Evolutionary conservation across 2,113 vertebrate species (phyloP).

Genomic region (Cardinalis cardinalis): DNA sequence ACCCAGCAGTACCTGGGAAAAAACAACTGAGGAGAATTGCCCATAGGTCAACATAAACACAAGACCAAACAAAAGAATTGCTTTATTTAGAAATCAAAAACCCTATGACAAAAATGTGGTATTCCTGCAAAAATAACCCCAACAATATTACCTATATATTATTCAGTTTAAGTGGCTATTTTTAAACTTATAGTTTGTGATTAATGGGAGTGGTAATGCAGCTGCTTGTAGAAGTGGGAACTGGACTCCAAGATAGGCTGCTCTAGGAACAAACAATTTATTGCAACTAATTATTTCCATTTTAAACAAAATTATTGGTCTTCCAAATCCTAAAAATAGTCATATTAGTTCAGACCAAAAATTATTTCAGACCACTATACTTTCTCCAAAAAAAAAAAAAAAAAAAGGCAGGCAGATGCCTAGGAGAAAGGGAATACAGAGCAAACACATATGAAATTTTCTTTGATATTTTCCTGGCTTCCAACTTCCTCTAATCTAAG

Average conservation of each 20-base stretch:
- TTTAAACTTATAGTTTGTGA: background rate
- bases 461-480: background rate
- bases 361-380: background rate
- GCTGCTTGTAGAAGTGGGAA: background rate
- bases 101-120: background rate
- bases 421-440: background rate
- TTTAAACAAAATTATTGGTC: background rate
- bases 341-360: background rate
- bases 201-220: background rate
- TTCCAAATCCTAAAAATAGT: background rate
- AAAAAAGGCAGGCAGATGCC: background rate
- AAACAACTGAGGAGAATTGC: background rate
- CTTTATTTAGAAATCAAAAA: background rate
- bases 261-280: background rate
- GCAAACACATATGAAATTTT: background rate
- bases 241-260: background rate
- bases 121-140: background rate
- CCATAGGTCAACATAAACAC: background rate
- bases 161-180: background rate
- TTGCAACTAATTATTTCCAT: background rate
- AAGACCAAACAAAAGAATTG: background rate
- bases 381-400: background rate
- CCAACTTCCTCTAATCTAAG: background rate
- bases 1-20: background rate
- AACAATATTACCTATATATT: background rate